phyloP scores from a whole-genome alignment of 2,113 vertebrate species.

The Oncorhynchus tshawytscha region DNA sequence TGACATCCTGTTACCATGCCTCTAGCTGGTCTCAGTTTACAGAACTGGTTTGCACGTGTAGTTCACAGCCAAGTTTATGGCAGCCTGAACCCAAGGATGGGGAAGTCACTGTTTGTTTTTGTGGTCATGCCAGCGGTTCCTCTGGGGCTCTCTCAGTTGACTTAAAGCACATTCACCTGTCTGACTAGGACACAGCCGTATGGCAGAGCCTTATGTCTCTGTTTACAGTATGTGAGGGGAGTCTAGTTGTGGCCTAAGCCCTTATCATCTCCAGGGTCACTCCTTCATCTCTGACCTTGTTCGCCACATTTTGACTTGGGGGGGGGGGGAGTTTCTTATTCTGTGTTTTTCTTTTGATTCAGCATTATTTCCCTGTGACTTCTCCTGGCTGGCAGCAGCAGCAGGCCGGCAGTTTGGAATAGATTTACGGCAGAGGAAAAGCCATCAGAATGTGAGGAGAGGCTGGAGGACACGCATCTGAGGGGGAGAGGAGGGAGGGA shows the following conservation, averaged over 20 bases:
- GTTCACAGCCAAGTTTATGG: slow-evolving; percentile 34
- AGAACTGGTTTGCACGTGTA: slow-evolving; percentile 13
- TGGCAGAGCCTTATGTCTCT: too few relatives aligned
- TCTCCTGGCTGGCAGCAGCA: slow-evolving; percentile 48
- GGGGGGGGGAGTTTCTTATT: slow-evolving; percentile 37
- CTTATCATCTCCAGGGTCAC: slow-evolving; percentile 27
- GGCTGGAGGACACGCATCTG: slow-evolving; percentile 35
- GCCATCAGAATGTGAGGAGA: slow-evolving; percentile 34
- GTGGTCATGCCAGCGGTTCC: slow-evolving; percentile 49
- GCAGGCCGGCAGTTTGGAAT: slow-evolving; percentile 51
- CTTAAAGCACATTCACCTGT: slow-evolving; percentile 43
- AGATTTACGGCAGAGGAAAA: slow-evolving; percentile 49
- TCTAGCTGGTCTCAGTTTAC: slow-evolving; percentile 33
- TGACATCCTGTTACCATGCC: slow-evolving; percentile 29
- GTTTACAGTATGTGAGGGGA: slow-evolving; percentile 5
- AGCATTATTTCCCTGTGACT: slow-evolving; percentile 56
- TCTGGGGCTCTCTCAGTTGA: slow-evolving; percentile 40
- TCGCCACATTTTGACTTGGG: slow-evolving; percentile 48
- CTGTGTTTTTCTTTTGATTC: slow-evolving; percentile 57
- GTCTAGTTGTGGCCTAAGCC: slow-evolving; percentile 20
- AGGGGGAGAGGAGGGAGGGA: slow-evolving; percentile 4
- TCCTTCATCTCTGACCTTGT: slow-evolving; percentile 39
- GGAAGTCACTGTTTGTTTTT: slow-evolving; percentile 53
- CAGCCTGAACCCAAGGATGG: slow-evolving; percentile 24
- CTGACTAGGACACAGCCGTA: slow-evolving; percentile 16